These are phyloP conservation scores for Galaxea fascicularis DNA, from an alignment of 92 coral and sea anemone species.

Conservation along the genomic window DNA sequence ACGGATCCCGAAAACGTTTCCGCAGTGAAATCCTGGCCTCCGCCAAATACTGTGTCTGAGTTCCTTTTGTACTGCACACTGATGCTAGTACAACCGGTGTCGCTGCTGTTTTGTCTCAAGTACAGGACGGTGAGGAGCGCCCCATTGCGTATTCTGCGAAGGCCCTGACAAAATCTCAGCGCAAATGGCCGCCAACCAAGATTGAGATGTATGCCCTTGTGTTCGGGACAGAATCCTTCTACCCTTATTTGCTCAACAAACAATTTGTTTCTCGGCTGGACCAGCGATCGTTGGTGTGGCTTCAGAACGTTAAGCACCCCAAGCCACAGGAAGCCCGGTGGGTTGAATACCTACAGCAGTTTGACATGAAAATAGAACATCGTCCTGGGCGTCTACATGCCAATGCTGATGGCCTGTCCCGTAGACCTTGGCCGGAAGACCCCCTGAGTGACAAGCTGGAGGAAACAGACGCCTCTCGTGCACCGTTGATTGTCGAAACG, in stretches of 20 bases:
- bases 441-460: background rate
- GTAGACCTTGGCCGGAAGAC: slow-evolving; percentile 26
- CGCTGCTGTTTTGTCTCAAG: slow-evolving; percentile 49
- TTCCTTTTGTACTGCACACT: background rate
- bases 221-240: slow-evolving; percentile 23
- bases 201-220: slow-evolving; percentile 41
- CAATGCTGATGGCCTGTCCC: slow-evolving; percentile 32
- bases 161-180: slow-evolving; percentile 45
- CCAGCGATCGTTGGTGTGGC: slow-evolving; percentile 45
- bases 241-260: slow-evolving; percentile 12
- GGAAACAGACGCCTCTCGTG: background rate
- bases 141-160: slow-evolving; percentile 55
- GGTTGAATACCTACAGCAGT: slow-evolving; percentile 25
- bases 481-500: slow-evolving; percentile 1
- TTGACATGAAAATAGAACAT: slow-evolving; percentile 48
- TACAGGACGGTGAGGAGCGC: slow-evolving; percentile 22
- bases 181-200: slow-evolving; percentile 23
- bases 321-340: slow-evolving; percentile 33
- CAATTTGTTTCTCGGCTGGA: slow-evolving; percentile 43
- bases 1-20: slow-evolving; percentile 45
- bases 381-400: slow-evolving; percentile 34
- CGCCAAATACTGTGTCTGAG: slow-evolving; percentile 26
- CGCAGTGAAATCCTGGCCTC: slow-evolving; percentile 23
- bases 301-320: slow-evolving; percentile 41
- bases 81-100: slow-evolving; percentile 29